Conservation (phyloP, 2,797 vertebrate genomes). For the Coregonus ussuriensis region DNA sequence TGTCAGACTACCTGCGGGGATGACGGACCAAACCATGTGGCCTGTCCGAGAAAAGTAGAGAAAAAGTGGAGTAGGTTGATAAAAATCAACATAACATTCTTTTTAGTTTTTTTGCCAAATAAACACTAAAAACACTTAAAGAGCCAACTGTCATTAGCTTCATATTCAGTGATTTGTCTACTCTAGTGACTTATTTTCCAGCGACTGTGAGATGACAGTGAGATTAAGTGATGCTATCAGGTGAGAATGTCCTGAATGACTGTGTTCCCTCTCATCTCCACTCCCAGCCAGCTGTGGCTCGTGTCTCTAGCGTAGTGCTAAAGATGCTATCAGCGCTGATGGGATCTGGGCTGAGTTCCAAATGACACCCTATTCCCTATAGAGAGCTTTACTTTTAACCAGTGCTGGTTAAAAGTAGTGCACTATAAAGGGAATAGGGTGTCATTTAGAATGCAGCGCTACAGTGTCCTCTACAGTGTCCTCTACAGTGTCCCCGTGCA, state of each 20-base stretch:
- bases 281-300: background rate
- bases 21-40: background rate
- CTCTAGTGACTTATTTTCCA: background rate
- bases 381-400: background rate
- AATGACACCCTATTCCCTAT: background rate
- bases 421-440: background rate
- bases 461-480: constrained; percentile 13
- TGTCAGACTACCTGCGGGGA: background rate
- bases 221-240: constrained; percentile 31
- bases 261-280: background rate
- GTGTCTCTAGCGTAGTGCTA: constrained; percentile 31
- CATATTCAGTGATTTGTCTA: background rate
- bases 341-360: background rate
- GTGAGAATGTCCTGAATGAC: background rate
- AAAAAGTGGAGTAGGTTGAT: background rate
- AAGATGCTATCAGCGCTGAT: constrained; percentile 9
- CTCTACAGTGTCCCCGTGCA: background rate
- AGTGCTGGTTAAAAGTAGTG: background rate
- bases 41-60: background rate
- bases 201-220: background rate
- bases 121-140: background rate
- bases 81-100: background rate
- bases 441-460: constrained; percentile 5
- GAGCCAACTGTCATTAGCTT: background rate
- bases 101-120: background rate